Evolutionary conservation across 2,888 invertebrate species (phyloP).

Genomic region (Oscheius myriophilus): DNA sequence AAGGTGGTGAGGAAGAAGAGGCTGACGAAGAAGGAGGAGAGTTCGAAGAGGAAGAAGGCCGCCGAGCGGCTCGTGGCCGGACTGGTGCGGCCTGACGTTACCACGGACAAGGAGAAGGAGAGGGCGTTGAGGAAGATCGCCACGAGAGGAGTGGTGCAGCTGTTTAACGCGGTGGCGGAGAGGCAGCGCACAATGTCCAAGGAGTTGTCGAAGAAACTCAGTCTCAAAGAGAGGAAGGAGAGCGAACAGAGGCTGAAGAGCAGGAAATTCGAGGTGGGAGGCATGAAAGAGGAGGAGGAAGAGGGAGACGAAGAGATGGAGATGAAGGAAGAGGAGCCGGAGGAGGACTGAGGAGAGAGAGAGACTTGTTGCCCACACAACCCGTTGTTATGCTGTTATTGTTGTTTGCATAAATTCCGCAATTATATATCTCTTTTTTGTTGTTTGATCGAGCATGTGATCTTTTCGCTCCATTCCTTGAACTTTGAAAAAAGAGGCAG

Average conservation of each 20-base stretch:
- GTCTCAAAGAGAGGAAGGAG: conserved; percentile 21
- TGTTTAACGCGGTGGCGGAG: conserved; percentile 68
- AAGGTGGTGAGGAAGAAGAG: conserved; percentile 34
- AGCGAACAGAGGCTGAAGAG: background rate
- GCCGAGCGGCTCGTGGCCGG: conserved; percentile 10
- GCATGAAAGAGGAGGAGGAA: conserved; percentile 4
- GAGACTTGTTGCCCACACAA: background rate
- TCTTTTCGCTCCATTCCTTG: too few species aligned
- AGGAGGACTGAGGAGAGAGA: too few species aligned
- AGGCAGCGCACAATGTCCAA: conserved; percentile 56
- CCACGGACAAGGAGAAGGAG: conserved; percentile 60
- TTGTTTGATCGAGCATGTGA: background rate
- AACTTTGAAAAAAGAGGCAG: too few species aligned
- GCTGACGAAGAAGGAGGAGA: conserved; percentile 39
- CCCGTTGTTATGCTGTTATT: conserved; percentile 6
- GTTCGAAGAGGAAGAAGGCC: conserved; percentile 35
- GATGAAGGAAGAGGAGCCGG: background rate
- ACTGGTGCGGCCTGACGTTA: conserved; percentile 61
- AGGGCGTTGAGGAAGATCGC: conserved; percentile 58
- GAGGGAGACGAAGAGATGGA: conserved; percentile 7
- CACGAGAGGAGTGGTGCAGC: conserved; percentile 66
- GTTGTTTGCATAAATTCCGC: conserved; percentile 1
- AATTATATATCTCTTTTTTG: background rate
- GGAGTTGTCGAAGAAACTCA: conserved; percentile 39
- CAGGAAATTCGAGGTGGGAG: conserved; percentile 15